Percentiles rank a stretch among this genome's conserved stretches.
Evolutionary conservation across 2,113 vertebrate species (phyloP).

Genomic region (Chlorocebus sabaeus): DNA sequence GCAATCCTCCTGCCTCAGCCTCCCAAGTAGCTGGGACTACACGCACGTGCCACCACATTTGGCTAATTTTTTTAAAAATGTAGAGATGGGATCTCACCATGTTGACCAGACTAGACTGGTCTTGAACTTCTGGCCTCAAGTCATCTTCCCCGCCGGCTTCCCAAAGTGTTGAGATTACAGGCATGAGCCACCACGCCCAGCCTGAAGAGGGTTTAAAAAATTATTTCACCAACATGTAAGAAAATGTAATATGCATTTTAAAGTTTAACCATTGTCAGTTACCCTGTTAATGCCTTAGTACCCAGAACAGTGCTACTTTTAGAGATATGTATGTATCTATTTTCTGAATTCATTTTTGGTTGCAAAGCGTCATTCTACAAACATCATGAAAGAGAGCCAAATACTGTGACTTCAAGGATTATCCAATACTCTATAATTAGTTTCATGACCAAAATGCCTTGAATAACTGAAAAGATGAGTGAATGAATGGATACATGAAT

Average conservation of each 20-base stretch:
- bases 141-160: not conserved
- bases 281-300: not conserved
- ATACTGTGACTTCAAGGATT: not conserved
- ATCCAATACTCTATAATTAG: not conserved
- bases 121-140: not conserved
- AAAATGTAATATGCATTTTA: not conserved
- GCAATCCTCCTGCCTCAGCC: not conserved
- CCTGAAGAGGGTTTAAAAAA: not conserved
- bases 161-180: not conserved
- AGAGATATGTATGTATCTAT: not conserved
- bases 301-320: not conserved
- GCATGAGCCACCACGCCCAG: not conserved
- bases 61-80: not conserved
- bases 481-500: not conserved
- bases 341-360: conserved; percentile 1
- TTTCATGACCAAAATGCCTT: not conserved
- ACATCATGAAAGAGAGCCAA: not conserved
- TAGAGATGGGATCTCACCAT: not conserved
- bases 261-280: not conserved
- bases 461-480: not conserved
- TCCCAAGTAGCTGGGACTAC: not conserved
- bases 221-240: not conserved
- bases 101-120: not conserved
- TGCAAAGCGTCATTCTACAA: not conserved
- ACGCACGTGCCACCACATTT: not conserved